Evolutionary conservation across 2,797 vertebrate species (phyloP).

Genomic region (Channallabes apus): DNA sequence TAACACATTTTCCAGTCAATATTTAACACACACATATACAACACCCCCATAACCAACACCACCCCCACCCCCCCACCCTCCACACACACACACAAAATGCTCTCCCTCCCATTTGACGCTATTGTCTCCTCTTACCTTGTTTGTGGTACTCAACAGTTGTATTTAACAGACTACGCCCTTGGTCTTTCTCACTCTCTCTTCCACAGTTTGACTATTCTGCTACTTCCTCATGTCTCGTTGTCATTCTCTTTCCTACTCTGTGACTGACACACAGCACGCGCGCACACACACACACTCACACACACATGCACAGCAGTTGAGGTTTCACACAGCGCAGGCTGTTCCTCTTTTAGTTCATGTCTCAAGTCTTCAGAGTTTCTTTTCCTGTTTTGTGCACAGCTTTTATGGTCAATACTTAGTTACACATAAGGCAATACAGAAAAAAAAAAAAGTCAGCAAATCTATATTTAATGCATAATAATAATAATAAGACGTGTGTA

Average conservation of each 20-base stretch:
- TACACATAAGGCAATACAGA: neutral
- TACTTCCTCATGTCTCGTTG: conserved; percentile 53
- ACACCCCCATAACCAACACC: neutral
- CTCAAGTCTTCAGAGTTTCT: conserved; percentile 48
- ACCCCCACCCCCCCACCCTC: neutral
- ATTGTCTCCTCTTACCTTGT: conserved; percentile 55
- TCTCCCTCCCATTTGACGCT: conserved; percentile 4
- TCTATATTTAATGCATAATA: neutral
- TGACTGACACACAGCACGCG: conserved; percentile 21
- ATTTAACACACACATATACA: neutral
- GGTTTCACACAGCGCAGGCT: conserved; percentile 40
- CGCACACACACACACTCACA: conserved; percentile 26
- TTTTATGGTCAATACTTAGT: neutral
- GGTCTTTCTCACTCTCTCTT: conserved; percentile 35
- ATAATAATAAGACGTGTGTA: neutral
- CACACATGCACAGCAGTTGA: conserved; percentile 33
- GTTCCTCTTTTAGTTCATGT: conserved; percentile 51
- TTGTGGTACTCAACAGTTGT: conserved; percentile 36
- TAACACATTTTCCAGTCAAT: neutral
- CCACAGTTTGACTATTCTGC: conserved; percentile 36
- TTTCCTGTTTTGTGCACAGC: conserved; percentile 45
- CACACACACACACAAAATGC: conserved; percentile 6
- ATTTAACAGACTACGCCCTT: conserved; percentile 49
- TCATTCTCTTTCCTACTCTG: conserved; percentile 31
- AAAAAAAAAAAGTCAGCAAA: neutral